These are phyloP conservation scores for Acheta domesticus DNA, from an alignment of 2,888 invertebrate species.

Conservation along the genomic window DNA sequence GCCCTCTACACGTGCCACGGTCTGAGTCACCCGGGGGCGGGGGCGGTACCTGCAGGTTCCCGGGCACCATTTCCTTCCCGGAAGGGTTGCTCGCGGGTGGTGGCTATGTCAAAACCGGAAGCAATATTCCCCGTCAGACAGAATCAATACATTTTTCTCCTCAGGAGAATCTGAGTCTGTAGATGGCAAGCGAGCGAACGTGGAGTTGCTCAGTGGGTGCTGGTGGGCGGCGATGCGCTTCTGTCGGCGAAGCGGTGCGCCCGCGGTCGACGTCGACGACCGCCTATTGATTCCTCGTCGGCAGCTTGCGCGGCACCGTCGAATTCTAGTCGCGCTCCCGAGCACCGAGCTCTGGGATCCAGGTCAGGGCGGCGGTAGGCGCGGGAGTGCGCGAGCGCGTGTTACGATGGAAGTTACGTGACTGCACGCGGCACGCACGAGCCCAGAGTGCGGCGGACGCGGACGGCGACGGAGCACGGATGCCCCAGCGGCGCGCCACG, in stretches of 20 bases:
- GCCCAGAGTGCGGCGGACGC: conserved; percentile 24
- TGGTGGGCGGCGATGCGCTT: not conserved
- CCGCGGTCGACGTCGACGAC: not conserved
- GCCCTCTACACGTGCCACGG: not conserved
- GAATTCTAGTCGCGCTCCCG: conserved; percentile 20
- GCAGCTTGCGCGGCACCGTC: not conserved
- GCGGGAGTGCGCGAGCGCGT: conserved; percentile 20
- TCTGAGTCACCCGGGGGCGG: conserved; percentile 9
- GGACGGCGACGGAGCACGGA: conserved; percentile 23
- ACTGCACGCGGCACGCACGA: conserved; percentile 27
- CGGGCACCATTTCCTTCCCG: not conserved
- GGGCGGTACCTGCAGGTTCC: conserved; percentile 18
- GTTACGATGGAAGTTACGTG: conserved; percentile 31
- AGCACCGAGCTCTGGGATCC: conserved; percentile 23
- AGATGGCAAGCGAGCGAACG: not conserved
- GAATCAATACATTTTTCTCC: conserved; percentile 18
- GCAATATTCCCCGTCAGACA: not conserved
- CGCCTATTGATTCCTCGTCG: conserved; percentile 26
- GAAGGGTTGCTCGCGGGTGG: not conserved
- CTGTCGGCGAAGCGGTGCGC: not conserved
- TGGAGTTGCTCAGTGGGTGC: not conserved
- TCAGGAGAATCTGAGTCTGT: not conserved
- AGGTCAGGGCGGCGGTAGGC: conserved; percentile 32
- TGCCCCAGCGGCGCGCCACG: conserved; percentile 4
- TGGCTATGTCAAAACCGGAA: not conserved